phyloP scores from a whole-genome alignment of 2,888 invertebrate species.

The Amblyteles armatorius region DNA sequence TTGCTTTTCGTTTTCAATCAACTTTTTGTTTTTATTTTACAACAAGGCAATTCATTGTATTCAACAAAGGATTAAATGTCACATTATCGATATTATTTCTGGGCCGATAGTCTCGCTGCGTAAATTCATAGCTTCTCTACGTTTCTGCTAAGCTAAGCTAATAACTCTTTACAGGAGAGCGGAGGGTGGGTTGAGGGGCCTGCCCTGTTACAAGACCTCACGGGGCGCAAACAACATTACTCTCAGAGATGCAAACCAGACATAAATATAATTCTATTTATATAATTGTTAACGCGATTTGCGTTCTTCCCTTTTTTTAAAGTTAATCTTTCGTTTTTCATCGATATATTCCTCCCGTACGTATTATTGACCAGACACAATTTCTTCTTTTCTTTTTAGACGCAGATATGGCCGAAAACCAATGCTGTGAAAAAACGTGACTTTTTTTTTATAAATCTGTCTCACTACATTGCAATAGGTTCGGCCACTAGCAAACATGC shows the following conservation, averaged over 20 bases:
- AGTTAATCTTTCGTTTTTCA: slow-evolving; percentile 20
- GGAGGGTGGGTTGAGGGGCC: slow-evolving; percentile 78
- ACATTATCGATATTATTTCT: slow-evolving; percentile 78
- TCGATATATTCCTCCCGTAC: slow-evolving; percentile 63
- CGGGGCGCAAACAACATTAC: slow-evolving; percentile 78
- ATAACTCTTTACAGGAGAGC: slow-evolving; percentile 77
- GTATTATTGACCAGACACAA: slow-evolving; percentile 77
- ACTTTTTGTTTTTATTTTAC: slow-evolving; percentile 82
- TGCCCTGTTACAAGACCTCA: slow-evolving; percentile 82
- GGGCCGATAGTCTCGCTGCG: slow-evolving; percentile 79
- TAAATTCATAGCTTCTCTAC: slow-evolving; percentile 78
- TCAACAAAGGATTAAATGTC: slow-evolving; percentile 83
- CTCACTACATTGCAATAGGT: slow-evolving; percentile 49
- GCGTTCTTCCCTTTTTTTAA: slow-evolving; percentile 5
- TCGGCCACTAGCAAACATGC: slow-evolving; percentile 64
- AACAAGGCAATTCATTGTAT: slow-evolving; percentile 82
- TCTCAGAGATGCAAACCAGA: slow-evolving; percentile 80
- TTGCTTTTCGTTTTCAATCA: slow-evolving; percentile 75
- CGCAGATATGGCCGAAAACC: slow-evolving; percentile 73
- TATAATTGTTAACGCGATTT: slow-evolving; percentile 73
- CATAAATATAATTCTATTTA: slow-evolving; percentile 79
- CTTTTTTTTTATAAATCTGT: slow-evolving; percentile 1
- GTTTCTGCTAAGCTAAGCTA: slow-evolving; percentile 81
- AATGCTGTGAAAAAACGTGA: slow-evolving; percentile 77
- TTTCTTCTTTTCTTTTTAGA: slow-evolving; percentile 69